Percentiles rank a stretch among this genome's conserved stretches.
phyloP scores from a whole-genome alignment of 2,888 invertebrate genomes.

The Cheilosia soror region DNA sequence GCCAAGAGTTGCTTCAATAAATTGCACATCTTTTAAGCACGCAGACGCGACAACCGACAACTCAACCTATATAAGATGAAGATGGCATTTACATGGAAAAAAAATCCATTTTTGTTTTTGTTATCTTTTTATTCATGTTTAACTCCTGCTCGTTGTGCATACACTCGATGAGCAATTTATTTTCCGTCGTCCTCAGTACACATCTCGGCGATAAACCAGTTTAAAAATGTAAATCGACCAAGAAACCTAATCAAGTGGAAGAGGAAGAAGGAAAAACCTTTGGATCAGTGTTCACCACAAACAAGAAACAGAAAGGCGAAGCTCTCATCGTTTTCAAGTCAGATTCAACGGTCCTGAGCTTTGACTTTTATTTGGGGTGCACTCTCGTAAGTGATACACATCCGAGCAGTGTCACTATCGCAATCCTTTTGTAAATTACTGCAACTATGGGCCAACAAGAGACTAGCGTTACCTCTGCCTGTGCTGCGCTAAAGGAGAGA shows the following conservation, averaged over 20 bases:
- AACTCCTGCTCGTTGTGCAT: conserved; percentile 34
- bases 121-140: conserved; percentile 16
- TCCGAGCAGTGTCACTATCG: not conserved
- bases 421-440: conserved; percentile 37
- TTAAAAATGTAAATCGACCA: conserved; percentile 69
- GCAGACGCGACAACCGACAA: conserved; percentile 31
- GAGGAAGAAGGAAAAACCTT: conserved; percentile 18
- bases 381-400: conserved; percentile 43
- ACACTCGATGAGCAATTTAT: conserved; percentile 68
- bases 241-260: conserved; percentile 68
- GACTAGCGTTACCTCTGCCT: conserved; percentile 27
- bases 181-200: conserved; percentile 40
- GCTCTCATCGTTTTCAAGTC: conserved; percentile 34
- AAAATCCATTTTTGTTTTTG: conserved; percentile 11
- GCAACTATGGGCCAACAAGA: conserved; percentile 8
- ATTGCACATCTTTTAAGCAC: conserved; percentile 49
- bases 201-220: conserved; percentile 61
- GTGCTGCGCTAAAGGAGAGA: conserved; percentile 18
- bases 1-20: conserved; percentile 67
- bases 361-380: conserved; percentile 46
- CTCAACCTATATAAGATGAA: conserved; percentile 17
- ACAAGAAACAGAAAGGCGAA: conserved; percentile 1
- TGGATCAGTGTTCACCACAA: conserved; percentile 27
- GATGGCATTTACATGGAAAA: conserved; percentile 46
- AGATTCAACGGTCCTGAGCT: conserved; percentile 51